A percentile compares a stretch with the other conserved stretches of the same genome.
phyloP scores from a whole-genome alignment of 2,888 invertebrate genomes.

The Eupeodes latifasciatus region DNA sequence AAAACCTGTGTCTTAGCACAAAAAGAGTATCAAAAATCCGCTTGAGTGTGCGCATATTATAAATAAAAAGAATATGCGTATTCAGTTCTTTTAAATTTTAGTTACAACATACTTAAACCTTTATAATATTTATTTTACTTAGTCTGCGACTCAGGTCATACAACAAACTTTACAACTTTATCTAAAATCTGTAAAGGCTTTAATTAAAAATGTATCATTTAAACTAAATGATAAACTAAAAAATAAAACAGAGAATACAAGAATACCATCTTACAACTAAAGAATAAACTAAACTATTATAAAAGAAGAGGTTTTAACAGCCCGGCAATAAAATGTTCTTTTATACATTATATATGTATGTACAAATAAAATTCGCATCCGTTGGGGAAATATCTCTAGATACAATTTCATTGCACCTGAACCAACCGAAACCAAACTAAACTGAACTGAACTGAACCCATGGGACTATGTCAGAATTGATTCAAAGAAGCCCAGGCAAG shows the following conservation, averaged over 20 bases:
- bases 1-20: no score
- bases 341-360: neutral
- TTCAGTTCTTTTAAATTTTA: neutral
- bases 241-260: slow-evolving; percentile 18
- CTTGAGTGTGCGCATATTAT: no score
- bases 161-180: neutral
- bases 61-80: no score
- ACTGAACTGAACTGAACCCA: slow-evolving; percentile 15
- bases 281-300: slow-evolving; percentile 1
- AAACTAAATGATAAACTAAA: no score
- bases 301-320: slow-evolving; percentile 36
- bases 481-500: slow-evolving; percentile 14
- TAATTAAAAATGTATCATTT: slow-evolving; percentile 54
- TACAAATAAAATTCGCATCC: slow-evolving; percentile 6
- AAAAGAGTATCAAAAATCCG: no score
- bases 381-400: slow-evolving; percentile 24
- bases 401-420: slow-evolving; percentile 67
- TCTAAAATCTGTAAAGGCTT: slow-evolving; percentile 8
- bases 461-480: slow-evolving; percentile 62
- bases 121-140: neutral
- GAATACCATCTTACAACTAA: slow-evolving; percentile 40
- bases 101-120: neutral
- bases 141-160: neutral
- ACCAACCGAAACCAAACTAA: neutral
- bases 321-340: slow-evolving; percentile 59